These are phyloP conservation scores for Brachionus sp. DNA, from an alignment of 1,140 invertebrate genomes.

Conservation along the genomic window DNA sequence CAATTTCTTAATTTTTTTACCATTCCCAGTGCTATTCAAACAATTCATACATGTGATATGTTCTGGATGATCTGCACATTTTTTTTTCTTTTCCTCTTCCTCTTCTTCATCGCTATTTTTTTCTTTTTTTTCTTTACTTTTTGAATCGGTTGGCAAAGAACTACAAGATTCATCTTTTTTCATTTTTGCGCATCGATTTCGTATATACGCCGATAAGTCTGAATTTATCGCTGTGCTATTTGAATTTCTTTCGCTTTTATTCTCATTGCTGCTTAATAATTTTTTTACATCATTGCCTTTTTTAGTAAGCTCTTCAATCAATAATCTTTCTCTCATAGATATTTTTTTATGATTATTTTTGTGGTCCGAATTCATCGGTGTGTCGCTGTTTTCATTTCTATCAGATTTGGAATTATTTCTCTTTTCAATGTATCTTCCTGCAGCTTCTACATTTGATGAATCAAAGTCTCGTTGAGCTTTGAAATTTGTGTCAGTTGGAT, in stretches of 20 bases:
- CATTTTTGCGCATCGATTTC: neutral
- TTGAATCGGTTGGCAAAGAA: neutral
- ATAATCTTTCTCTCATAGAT: neutral
- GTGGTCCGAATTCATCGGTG: neutral
- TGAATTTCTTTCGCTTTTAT: neutral
- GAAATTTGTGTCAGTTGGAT: neutral
- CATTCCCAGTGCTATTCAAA: neutral
- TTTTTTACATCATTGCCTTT: neutral
- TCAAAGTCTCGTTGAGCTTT: neutral
- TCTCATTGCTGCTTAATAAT: neutral
- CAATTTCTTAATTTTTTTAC: neutral
- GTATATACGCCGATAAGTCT: neutral
- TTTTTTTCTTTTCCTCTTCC: neutral
- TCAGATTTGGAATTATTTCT: neutral
- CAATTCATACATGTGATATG: neutral
- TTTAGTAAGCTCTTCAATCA: neutral
- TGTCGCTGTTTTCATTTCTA: neutral
- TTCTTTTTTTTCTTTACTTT: neutral
- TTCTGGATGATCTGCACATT: neutral
- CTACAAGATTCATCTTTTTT: neutral
- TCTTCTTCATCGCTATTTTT: neutral
- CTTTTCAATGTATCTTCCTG: neutral
- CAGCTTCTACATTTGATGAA: neutral
- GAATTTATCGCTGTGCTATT: neutral
- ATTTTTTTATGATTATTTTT: no score